phyloP scores from a whole-genome alignment of 2,888 invertebrate genomes.

The Xestobium rufovillosum region DNA sequence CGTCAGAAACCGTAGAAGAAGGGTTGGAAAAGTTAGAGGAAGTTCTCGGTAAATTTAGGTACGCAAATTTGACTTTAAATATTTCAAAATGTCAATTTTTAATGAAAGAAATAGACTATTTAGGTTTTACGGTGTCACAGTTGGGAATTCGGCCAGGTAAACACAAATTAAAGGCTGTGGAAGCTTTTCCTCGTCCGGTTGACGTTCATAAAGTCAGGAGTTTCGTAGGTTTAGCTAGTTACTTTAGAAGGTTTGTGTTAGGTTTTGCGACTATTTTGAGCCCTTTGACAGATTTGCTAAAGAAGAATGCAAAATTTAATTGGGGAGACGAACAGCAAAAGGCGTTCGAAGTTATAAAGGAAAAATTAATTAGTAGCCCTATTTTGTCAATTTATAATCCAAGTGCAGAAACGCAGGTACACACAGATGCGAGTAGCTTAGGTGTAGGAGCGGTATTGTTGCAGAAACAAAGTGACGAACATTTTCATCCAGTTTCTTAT shows the following conservation, averaged over 20 bases:
- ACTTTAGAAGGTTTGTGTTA: neutral
- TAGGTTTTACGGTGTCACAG: neutral
- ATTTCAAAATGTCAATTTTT: neutral
- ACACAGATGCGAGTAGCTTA: neutral
- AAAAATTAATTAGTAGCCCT: neutral
- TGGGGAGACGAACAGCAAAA: neutral
- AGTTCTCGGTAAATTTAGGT: no score
- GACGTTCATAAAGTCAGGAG: neutral
- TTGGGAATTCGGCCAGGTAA: neutral
- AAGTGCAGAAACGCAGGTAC: neutral
- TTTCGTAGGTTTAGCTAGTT: neutral
- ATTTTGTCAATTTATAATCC: neutral
- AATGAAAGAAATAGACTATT: neutral
- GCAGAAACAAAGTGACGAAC: neutral
- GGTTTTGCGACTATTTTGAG: neutral
- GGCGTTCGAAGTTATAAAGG: neutral
- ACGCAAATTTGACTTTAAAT: no score
- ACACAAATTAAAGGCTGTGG: neutral
- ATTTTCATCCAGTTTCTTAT: constrained; percentile 1
- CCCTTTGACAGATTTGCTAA: neutral
- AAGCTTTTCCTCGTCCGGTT: neutral
- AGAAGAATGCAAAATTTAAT: constrained; percentile 1
- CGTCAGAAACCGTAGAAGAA: no score
- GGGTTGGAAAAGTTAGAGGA: constrained; percentile 7
- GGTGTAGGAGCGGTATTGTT: neutral